These are phyloP conservation scores for Oncorhynchus gorbuscha DNA, from an alignment of 2,113 vertebrate genomes.

Conservation along the genomic window DNA sequence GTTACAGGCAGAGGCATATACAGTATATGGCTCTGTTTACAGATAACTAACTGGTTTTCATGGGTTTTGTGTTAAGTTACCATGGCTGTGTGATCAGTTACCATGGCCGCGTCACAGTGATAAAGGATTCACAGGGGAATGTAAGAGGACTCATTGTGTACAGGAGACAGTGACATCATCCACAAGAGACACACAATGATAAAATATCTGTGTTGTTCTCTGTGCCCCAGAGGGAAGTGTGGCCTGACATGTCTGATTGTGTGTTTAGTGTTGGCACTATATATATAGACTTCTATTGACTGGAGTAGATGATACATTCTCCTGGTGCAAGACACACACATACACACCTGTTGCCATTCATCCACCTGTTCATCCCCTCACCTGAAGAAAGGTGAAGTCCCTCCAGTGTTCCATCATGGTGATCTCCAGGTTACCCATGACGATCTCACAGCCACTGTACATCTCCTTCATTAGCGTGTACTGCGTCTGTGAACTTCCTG, in stretches of 20 bases:
- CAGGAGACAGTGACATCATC: constrained; percentile 14
- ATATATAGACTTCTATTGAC: no score
- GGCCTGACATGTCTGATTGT: background rate
- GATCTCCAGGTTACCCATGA: constrained; percentile 94
- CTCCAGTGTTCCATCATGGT: constrained; percentile 81
- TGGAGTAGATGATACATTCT: no score
- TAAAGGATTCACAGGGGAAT: background rate
- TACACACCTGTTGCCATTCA: background rate
- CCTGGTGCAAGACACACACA: no score
- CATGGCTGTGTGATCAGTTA: constrained; percentile 3
- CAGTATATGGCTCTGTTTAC: no score
- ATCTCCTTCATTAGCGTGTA: constrained; percentile 80
- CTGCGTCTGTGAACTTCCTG: constrained; percentile 70
- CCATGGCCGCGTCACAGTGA: constrained; percentile 2
- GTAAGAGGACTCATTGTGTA: constrained; percentile 33
- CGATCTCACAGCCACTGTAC: constrained; percentile 86
- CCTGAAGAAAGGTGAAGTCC: constrained; percentile 88
- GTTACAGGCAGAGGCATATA: no score
- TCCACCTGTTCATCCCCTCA: constrained; percentile 38
- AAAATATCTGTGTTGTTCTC: background rate
- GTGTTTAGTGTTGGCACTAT: no score
- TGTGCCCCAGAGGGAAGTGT: background rate
- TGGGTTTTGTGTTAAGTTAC: background rate
- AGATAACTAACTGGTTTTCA: no score
- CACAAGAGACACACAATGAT: constrained; percentile 1